Percentiles rank a stretch among this genome's conserved stretches.
These are phyloP conservation scores for Emesis furor DNA, from an alignment of 2,888 invertebrate genomes.

Conservation along the genomic window DNA sequence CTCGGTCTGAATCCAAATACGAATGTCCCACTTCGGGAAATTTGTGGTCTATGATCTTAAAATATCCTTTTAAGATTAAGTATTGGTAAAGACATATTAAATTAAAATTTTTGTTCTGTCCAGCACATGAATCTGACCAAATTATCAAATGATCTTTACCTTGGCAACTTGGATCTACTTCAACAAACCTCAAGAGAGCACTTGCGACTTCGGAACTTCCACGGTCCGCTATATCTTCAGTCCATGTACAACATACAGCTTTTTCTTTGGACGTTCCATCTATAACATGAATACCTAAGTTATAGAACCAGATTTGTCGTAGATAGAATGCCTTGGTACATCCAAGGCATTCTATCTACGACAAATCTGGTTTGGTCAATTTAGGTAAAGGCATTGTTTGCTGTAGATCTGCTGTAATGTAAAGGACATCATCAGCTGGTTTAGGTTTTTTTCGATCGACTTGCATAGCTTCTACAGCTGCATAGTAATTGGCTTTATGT, in stretches of 20 bases:
- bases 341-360: too few species aligned
- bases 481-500: conserved; percentile 58
- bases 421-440: conserved; percentile 12
- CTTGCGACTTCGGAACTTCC: conserved; percentile 34
- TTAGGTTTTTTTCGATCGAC: conserved; percentile 34
- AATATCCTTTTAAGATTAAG: conserved; percentile 71
- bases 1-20: conserved; percentile 78
- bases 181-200: conserved; percentile 58
- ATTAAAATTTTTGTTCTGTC: conserved; percentile 69
- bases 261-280: conserved; percentile 29
- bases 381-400: conserved; percentile 41
- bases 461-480: conserved; percentile 63
- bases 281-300: conserved; percentile 57
- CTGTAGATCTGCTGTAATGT: conserved; percentile 31
- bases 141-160: conserved; percentile 58
- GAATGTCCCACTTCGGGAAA: conserved; percentile 79
- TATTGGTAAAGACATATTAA: conserved; percentile 41
- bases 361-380: too few species aligned
- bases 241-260: conserved; percentile 43
- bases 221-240: conserved; percentile 60
- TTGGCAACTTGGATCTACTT: conserved; percentile 53
- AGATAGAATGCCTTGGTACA: conserved; percentile 49
- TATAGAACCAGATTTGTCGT: conserved; percentile 59
- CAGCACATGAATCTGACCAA: conserved; percentile 67
- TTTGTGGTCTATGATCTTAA: conserved; percentile 77